These are phyloP conservation scores for Bos javanicus DNA, from an alignment of 2,113 vertebrate species.

Conservation along the genomic window DNA sequence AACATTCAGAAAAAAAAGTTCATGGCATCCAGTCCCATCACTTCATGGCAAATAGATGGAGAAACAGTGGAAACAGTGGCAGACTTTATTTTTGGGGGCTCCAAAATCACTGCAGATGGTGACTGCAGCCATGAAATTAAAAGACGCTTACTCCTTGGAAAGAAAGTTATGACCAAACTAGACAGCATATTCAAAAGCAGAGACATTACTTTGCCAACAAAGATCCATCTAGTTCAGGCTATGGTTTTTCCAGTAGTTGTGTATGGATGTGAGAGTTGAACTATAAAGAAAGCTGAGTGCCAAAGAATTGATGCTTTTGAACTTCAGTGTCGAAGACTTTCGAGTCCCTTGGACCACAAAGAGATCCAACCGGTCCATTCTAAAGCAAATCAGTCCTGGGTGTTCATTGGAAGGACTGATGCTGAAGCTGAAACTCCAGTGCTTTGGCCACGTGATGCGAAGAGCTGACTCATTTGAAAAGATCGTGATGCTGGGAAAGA, in stretches of 20 bases:
- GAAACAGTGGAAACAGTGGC: not conserved
- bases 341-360: not conserved
- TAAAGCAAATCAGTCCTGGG: not conserved
- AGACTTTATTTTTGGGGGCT: not conserved
- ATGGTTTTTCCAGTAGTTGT: not conserved
- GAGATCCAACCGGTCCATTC: not conserved
- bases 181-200: not conserved
- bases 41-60: not conserved
- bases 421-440: not conserved
- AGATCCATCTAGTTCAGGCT: not conserved
- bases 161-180: not conserved
- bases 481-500: not conserved
- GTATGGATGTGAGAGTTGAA: not conserved
- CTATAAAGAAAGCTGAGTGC: not conserved
- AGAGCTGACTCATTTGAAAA: not conserved
- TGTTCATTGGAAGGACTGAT: not conserved
- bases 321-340: not conserved
- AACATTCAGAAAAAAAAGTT: not conserved
- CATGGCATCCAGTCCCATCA: not conserved
- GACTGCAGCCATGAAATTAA: not conserved
- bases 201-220: not conserved
- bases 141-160: not conserved
- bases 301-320: not conserved
- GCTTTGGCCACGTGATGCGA: rapidly evolving
- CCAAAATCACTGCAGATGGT: not conserved